These are phyloP conservation scores for Hippoglossus stenolepis DNA, from an alignment of 2,113 vertebrate genomes.

Conservation along the genomic window DNA sequence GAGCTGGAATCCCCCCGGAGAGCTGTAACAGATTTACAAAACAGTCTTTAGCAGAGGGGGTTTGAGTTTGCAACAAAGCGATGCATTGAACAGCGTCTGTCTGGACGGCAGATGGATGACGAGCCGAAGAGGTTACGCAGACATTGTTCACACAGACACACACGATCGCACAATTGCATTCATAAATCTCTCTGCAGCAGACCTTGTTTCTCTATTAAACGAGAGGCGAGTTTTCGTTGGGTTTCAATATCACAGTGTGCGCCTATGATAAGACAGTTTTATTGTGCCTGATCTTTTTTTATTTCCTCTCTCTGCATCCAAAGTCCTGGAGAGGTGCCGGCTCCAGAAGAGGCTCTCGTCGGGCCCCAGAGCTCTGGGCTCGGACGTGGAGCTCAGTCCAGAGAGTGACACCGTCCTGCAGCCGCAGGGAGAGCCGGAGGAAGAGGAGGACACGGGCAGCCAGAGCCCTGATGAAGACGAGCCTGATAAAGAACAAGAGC, in stretches of 20 bases:
- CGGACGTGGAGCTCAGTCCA: slow-evolving; percentile 81
- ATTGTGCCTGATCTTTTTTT: slow-evolving; percentile 9
- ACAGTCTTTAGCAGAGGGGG: slow-evolving; percentile 48
- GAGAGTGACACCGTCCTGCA: slow-evolving; percentile 76
- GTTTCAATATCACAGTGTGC: too few species aligned
- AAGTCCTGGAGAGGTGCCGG: slow-evolving; percentile 74
- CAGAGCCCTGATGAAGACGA: slow-evolving; percentile 31
- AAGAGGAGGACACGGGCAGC: slow-evolving; percentile 27
- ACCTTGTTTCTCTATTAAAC: background rate
- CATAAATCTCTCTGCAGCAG: background rate
- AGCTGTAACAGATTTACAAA: slow-evolving; percentile 68
- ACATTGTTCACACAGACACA: slow-evolving; percentile 6
- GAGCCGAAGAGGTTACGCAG: slow-evolving; percentile 39
- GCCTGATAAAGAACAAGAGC: slow-evolving; percentile 64
- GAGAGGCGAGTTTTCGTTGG: too few species aligned
- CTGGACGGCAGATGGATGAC: slow-evolving; percentile 40
- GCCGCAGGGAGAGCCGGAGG: slow-evolving; percentile 48
- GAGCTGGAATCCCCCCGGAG: slow-evolving; percentile 63
- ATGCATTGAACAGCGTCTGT: slow-evolving; percentile 36
- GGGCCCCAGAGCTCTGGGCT: slow-evolving; percentile 45
- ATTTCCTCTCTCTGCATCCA: slow-evolving; percentile 9
- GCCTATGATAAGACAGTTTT: too few species aligned
- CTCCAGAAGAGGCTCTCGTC: slow-evolving; percentile 73
- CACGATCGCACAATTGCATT: background rate
- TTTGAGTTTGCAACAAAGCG: slow-evolving; percentile 39